A percentile compares a stretch with the other conserved stretches of the same genome.
phyloP scores from a whole-genome alignment of 2,113 vertebrate genomes.

The Irena cyanogastra region DNA sequence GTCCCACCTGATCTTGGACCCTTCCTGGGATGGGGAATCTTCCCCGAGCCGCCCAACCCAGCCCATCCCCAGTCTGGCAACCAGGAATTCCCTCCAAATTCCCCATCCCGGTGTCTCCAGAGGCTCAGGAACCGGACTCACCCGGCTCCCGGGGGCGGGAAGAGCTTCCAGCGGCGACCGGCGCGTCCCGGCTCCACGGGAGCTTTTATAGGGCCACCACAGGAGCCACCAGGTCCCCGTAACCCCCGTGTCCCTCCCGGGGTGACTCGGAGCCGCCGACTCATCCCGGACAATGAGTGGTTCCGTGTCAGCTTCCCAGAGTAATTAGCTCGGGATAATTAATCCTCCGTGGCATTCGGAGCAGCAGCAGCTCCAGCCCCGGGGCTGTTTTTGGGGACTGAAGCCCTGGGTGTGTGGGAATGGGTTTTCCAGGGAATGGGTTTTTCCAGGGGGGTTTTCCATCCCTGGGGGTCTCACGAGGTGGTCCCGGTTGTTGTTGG shows the following conservation, averaged over 20 bases:
- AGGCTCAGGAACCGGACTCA: not conserved
- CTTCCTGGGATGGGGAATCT: too few relatives aligned
- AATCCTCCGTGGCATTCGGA: not conserved
- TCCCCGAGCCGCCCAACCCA: not conserved
- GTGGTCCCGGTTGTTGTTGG: accelerated
- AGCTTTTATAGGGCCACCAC: constrained; percentile 19
- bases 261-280: not conserved
- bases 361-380: not conserved
- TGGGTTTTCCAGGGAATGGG: not conserved
- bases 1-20: accelerated
- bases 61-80: accelerated
- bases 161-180: not conserved
- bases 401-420: accelerated
- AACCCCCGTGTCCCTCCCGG: not conserved
- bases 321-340: not conserved
- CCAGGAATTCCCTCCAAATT: accelerated
- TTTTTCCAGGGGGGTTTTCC: too few relatives aligned
- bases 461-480: not conserved
- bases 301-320: not conserved
- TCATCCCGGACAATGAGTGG: not conserved
- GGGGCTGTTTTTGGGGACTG: not conserved
- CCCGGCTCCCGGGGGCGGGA: not conserved
- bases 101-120: not conserved
- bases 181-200: not conserved
- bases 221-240: not conserved